These are phyloP conservation scores for Atherinomorus stipes DNA, from an alignment of 2,113 vertebrate species.

Conservation along the genomic window DNA sequence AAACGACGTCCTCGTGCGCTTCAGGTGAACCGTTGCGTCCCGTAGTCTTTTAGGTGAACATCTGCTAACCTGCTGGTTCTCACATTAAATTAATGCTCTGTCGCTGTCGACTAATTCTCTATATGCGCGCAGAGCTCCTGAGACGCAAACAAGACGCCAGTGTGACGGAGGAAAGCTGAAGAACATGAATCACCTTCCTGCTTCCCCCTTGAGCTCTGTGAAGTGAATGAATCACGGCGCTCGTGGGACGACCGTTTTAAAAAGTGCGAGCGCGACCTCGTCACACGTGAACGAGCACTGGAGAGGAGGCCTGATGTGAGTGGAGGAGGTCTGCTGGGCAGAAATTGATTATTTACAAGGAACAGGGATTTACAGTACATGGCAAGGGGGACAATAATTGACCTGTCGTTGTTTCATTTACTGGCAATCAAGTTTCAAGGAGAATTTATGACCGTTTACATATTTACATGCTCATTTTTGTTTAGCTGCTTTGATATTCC, in stretches of 20 bases:
- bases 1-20: constrained; percentile 56
- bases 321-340: neutral
- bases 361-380: neutral
- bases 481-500: neutral
- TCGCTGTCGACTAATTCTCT: neutral
- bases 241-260: constrained; percentile 50
- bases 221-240: constrained; percentile 4
- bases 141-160: neutral
- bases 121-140: neutral
- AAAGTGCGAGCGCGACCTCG: constrained; percentile 59
- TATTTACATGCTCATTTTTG: neutral
- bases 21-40: constrained; percentile 36
- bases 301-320: neutral
- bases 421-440: neutral
- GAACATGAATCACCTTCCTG: neutral
- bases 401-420: constrained; percentile 9
- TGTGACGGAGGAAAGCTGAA: neutral
- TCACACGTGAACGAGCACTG: constrained; percentile 51
- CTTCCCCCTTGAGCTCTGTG: neutral
- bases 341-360: constrained; percentile 21
- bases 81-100: too few species aligned
- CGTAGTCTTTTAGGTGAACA: neutral
- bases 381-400: neutral
- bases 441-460: neutral
- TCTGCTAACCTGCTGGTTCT: neutral